Percentiles rank a stretch among this genome's conserved stretches.
Evolutionary conservation across 92 coral and sea anemone species (phyloP).

Genomic region (Parazoanthus darwini): DNA sequence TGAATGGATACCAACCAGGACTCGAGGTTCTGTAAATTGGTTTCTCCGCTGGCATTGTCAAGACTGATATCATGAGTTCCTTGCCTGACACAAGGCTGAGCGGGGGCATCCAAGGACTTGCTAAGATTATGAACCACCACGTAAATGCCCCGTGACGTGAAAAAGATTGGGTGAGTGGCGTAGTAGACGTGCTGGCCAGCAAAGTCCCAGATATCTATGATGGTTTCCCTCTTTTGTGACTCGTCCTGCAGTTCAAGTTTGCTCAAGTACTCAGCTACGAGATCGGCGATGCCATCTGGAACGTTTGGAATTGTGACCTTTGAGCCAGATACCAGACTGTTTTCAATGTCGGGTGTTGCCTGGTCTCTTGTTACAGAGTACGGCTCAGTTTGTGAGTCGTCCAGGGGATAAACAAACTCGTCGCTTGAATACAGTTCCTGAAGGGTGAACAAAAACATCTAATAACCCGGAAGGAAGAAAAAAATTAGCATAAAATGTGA

Average conservation of each 20-base stretch:
- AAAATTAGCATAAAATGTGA: not conserved
- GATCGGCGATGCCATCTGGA: conserved; percentile 38
- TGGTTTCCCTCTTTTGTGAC: conserved; percentile 20
- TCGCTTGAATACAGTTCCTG: not conserved
- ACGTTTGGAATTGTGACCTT: conserved; percentile 1
- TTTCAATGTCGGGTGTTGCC: not conserved
- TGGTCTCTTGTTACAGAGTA: not conserved
- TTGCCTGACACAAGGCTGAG: conserved; percentile 42
- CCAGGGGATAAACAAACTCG: not conserved
- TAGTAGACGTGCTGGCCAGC: conserved; percentile 58
- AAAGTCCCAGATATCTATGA: conserved; percentile 62
- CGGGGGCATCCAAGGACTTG: conserved; percentile 39
- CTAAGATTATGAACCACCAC: conserved; percentile 47
- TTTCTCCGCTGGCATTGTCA: conserved; percentile 42
- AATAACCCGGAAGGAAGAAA: not conserved
- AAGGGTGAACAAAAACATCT: not conserved
- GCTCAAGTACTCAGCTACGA: conserved; percentile 45
- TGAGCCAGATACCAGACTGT: not conserved
- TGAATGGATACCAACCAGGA: conserved; percentile 60
- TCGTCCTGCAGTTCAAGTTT: not conserved
- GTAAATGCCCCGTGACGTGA: conserved; percentile 50
- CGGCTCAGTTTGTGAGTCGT: not conserved
- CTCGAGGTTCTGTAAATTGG: conserved; percentile 48
- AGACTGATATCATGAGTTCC: conserved; percentile 11
- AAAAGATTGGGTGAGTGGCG: conserved; percentile 54